Conservation (phyloP, 1,140 invertebrate species). For the Wiebesia pumilae region DNA sequence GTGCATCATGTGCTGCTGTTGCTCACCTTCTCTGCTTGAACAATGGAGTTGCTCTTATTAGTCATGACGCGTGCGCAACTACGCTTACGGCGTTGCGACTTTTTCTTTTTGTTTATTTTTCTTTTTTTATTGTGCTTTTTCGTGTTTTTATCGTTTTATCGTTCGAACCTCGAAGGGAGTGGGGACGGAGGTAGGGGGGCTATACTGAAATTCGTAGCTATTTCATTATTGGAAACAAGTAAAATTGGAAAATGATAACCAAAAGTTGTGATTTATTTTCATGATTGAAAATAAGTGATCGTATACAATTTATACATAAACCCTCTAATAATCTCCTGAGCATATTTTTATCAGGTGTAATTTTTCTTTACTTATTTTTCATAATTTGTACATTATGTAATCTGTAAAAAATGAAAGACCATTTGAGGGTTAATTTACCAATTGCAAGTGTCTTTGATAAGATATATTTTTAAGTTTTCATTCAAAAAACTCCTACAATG, state of each 20-base stretch:
- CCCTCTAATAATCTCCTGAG: conserved; percentile 25
- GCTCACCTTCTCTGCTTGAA: conserved; percentile 75
- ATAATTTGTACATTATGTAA: background rate
- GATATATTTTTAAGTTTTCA: background rate
- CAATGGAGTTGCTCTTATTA: conserved; percentile 62
- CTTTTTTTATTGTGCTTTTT: background rate
- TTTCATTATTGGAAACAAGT: background rate
- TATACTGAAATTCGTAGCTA: background rate
- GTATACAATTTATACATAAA: background rate
- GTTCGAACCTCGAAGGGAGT: background rate
- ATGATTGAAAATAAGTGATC: background rate
- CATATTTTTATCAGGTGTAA: background rate
- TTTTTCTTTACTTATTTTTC: background rate
- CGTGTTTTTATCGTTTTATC: background rate
- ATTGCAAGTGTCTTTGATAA: background rate
- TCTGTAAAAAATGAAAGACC: background rate
- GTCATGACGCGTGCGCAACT: conserved; percentile 32
- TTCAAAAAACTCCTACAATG: background rate
- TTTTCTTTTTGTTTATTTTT: background rate
- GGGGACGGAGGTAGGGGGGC: background rate
- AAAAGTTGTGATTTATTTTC: background rate
- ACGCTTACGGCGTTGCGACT: background rate
- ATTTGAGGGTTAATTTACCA: conserved; percentile 20
- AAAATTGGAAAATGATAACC: background rate
- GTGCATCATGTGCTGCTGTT: conserved; percentile 69